These are phyloP conservation scores for Heloderma charlesbogerti DNA, from an alignment of 2,113 vertebrate genomes.

Conservation along the genomic window DNA sequence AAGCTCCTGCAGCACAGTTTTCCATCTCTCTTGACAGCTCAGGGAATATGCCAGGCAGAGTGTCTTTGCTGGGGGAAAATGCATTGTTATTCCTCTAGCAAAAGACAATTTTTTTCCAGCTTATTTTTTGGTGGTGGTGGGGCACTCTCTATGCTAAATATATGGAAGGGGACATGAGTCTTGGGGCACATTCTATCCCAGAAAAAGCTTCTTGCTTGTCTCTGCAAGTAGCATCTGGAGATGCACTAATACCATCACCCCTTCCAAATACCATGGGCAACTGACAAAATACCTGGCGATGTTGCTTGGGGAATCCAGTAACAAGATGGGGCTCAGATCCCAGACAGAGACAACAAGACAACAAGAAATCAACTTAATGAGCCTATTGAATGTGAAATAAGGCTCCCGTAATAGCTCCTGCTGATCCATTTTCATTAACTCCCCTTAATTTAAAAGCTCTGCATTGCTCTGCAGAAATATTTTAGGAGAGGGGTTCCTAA, in stretches of 20 bases:
- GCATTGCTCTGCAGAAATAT: slow-evolving; percentile 43
- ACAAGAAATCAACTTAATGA: slow-evolving; percentile 69
- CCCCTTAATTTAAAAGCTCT: slow-evolving; percentile 71
- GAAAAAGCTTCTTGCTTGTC: slow-evolving; percentile 11
- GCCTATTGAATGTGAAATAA: slow-evolving; percentile 59
- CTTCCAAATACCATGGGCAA: slow-evolving; percentile 36
- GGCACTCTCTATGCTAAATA: slow-evolving; percentile 46
- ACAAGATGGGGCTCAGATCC: slow-evolving; percentile 55
- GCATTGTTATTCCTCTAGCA: slow-evolving; percentile 45
- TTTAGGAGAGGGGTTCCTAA: not conserved
- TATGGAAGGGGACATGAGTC: not conserved
- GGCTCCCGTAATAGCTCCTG: slow-evolving; percentile 60
- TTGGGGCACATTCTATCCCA: not conserved
- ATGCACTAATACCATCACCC: slow-evolving; percentile 4
- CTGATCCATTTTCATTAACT: slow-evolving; percentile 73
- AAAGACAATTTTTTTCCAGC: slow-evolving; percentile 27
- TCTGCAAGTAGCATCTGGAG: not conserved
- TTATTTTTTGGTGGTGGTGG: slow-evolving; percentile 44
- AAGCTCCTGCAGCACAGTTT: slow-evolving; percentile 52
- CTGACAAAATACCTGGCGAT: slow-evolving; percentile 40
- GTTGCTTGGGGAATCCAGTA: slow-evolving; percentile 63
- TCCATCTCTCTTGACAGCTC: slow-evolving; percentile 25
- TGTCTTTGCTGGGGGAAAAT: slow-evolving; percentile 24
- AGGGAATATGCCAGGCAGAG: not conserved
- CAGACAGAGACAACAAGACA: slow-evolving; percentile 61